Evolutionary conservation across 2,797 vertebrate genomes (phyloP).

Genomic region (Lepus oiostolus): DNA sequence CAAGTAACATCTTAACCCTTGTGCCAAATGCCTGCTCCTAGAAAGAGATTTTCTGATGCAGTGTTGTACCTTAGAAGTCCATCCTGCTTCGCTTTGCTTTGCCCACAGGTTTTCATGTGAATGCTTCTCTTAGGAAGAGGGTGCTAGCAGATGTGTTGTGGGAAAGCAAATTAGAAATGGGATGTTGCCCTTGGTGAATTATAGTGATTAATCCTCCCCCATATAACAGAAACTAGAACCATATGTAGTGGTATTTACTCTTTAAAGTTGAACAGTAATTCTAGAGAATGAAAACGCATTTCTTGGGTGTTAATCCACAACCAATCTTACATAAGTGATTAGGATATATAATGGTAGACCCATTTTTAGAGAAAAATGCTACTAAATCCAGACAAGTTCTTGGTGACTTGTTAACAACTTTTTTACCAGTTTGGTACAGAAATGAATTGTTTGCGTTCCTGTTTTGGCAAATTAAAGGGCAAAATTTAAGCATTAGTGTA

Average conservation of each 20-base stretch:
- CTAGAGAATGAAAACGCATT: conserved; percentile 29
- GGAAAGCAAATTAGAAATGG: conserved; percentile 6
- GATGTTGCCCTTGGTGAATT: not conserved
- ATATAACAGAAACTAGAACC: not conserved
- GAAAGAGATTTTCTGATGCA: conserved; percentile 33
- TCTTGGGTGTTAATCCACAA: not conserved
- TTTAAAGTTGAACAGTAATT: conserved; percentile 40
- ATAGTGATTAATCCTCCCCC: not conserved
- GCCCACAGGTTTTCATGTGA: not conserved
- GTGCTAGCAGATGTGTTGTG: not conserved
- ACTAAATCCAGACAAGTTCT: not conserved
- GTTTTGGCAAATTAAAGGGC: conserved; percentile 36
- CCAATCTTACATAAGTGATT: not conserved
- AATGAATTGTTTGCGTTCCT: conserved; percentile 2
- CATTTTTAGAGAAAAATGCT: not conserved
- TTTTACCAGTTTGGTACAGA: not conserved
- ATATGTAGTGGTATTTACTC: not conserved
- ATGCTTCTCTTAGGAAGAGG: not conserved
- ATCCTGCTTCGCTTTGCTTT: conserved; percentile 17
- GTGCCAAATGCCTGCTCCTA: no score
- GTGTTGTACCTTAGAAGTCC: not conserved
- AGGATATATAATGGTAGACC: not conserved
- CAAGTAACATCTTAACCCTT: no score
- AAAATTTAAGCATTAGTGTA: not conserved
- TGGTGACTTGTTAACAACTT: not conserved